Base-by-base conservation (phyloP, 2,797 vertebrate genomes). In the Falco cherrug region DNA sequence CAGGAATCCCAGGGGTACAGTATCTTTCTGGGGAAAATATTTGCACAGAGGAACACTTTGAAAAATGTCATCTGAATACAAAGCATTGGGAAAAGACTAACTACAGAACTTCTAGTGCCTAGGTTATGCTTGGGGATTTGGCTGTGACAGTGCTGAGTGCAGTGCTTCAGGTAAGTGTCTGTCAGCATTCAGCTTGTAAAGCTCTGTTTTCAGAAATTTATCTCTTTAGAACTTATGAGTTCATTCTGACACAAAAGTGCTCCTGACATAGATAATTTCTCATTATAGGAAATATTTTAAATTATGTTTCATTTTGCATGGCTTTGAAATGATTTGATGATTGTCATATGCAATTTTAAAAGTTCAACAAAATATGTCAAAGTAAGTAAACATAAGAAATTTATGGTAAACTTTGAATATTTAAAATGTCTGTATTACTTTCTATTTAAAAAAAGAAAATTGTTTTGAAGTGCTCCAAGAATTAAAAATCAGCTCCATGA, bases 11-110 rank as follows among this genome's bases (percentile, higher is more conserved):
- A 93, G 33, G 65, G 14, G 89, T 25, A 21, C 14, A 86, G 35
- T 88, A 73, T 48, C 29, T 85, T 95, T 93, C 70, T 57, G 56
- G 39, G 51, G 35, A 82, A 91, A 84, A 22, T 51, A 75, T 89
- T 94, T 84, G 31, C 20, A 57, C 29, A 26, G 56, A 90, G 73
- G 16, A 92, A 19, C 35, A 33, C 65, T 95, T 84, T 93, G 85
- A 93, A 95, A 97, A 93, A 95, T 86, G 37, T 87, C 25, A 51
- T 74, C 60, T 94, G 78, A 95, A 96, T 92, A 80, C 57, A 94
- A 94, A 94, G 22, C 41, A 37, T 24, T 41, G 28, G 70, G 26
- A 93, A 92, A 37, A 87, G 39, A 45, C 31, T 47, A 90, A 35
- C 29, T 54, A 80, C 29, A 78, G 85, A 95, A 84, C 77, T 93